phyloP scores from a whole-genome alignment of 2,888 invertebrate genomes.

The Cylindroiulus punctatus region DNA sequence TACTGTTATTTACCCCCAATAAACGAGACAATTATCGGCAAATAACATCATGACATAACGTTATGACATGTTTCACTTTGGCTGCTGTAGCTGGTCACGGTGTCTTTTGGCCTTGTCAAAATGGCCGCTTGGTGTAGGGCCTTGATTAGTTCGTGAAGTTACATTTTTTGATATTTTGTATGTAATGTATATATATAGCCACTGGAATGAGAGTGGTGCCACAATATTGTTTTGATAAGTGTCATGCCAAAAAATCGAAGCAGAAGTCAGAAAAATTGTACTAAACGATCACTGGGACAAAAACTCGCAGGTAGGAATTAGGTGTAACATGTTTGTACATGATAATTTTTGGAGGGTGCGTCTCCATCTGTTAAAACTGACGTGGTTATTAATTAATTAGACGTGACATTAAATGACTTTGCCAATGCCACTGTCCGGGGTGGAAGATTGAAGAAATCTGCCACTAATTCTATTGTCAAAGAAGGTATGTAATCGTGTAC shows the following conservation, averaged over 20 bases:
- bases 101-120: background rate
- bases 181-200: background rate
- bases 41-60: too few species aligned
- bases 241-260: conserved; percentile 48
- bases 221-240: background rate
- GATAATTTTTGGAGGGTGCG: background rate
- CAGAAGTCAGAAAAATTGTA: conserved; percentile 16
- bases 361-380: background rate
- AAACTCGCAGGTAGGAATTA: background rate
- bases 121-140: background rate
- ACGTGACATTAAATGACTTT: conserved; percentile 60
- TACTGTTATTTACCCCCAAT: too few species aligned
- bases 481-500: conserved; percentile 57
- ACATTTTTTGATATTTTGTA: background rate
- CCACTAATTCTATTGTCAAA: conserved; percentile 58
- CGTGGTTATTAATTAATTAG: conserved; percentile 55
- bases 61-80: too few species aligned
- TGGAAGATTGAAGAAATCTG: conserved; percentile 59
- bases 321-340: background rate
- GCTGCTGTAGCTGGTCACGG: background rate
- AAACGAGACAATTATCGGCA: too few species aligned
- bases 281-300: conserved; percentile 9
- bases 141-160: background rate
- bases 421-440: conserved; percentile 58
- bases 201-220: background rate